Conservation (phyloP, 2,797 vertebrate species). For the Eospalax fontanierii region DNA sequence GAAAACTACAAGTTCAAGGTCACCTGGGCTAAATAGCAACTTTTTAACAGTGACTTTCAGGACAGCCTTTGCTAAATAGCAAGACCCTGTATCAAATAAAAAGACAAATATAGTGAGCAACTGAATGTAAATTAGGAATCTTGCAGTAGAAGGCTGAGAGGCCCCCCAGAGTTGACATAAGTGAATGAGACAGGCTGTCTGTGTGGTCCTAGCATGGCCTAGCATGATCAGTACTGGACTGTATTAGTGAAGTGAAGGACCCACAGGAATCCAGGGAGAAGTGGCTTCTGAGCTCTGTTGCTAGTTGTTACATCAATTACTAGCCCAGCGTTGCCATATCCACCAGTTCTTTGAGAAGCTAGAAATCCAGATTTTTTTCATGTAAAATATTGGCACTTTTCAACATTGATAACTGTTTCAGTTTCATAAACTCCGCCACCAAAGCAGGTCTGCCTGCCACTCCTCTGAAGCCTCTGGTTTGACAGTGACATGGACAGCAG, state of each 20-base stretch:
- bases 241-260: neutral
- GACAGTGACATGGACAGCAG: neutral
- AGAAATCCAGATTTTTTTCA: constrained; percentile 13
- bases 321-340: neutral
- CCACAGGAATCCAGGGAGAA: neutral
- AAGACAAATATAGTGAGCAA: neutral
- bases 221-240: neutral
- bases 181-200: neutral
- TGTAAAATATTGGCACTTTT: constrained; percentile 62
- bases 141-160: neutral
- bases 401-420: constrained; percentile 44
- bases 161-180: neutral
- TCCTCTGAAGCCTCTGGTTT: neutral
- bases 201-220: neutral
- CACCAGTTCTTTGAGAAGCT: constrained; percentile 49
- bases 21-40: neutral
- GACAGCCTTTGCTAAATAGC: too few relatives aligned
- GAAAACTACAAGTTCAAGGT: neutral
- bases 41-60: too few relatives aligned
- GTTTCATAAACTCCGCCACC: constrained; percentile 36
- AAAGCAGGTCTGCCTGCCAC: constrained; percentile 4
- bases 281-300: constrained; percentile 26
- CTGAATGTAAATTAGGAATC: neutral
- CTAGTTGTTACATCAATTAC: constrained; percentile 56
- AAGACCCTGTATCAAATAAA: too few relatives aligned